A percentile compares a stretch with the other conserved stretches of the same genome.
Conservation (phyloP, 2,113 vertebrate genomes). For the Tetrao urogallus region DNA sequence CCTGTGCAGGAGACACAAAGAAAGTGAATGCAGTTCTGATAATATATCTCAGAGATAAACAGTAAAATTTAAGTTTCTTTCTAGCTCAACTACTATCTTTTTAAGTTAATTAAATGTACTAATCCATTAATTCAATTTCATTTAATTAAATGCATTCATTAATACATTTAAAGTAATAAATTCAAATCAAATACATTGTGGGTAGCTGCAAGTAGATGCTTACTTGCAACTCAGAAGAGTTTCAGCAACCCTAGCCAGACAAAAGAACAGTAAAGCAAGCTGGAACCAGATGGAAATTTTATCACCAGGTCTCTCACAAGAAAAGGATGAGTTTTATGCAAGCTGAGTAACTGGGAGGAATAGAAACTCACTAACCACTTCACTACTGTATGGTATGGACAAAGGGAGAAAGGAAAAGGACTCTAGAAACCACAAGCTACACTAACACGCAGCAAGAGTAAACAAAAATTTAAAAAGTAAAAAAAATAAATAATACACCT, state of each 20-base stretch:
- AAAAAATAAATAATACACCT: background rate
- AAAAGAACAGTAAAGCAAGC: background rate
- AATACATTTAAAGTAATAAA: background rate
- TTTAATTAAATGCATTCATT: background rate
- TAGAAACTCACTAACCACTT: background rate
- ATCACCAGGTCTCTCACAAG: background rate
- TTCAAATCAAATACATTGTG: background rate
- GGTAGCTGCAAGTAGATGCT: background rate
- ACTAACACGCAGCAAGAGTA: background rate
- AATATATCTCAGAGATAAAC: background rate
- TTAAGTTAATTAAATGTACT: background rate
- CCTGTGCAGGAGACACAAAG: background rate
- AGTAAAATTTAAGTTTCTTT: background rate
- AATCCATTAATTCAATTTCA: background rate
- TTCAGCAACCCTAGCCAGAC: background rate
- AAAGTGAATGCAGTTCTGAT: background rate
- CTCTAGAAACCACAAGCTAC: background rate
- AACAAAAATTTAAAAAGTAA: background rate
- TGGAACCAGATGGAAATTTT: background rate
- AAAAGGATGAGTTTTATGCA: background rate
- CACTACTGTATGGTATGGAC: background rate
- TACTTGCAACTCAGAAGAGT: background rate
- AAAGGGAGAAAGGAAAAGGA: background rate
- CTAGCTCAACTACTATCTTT: fast-evolving
- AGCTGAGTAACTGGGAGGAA: background rate